Percentiles rank a stretch among this genome's conserved stretches.
phyloP scores from a whole-genome alignment of 64 coral and sea anemone species.

The Hydrozoanthus tunicans region DNA sequence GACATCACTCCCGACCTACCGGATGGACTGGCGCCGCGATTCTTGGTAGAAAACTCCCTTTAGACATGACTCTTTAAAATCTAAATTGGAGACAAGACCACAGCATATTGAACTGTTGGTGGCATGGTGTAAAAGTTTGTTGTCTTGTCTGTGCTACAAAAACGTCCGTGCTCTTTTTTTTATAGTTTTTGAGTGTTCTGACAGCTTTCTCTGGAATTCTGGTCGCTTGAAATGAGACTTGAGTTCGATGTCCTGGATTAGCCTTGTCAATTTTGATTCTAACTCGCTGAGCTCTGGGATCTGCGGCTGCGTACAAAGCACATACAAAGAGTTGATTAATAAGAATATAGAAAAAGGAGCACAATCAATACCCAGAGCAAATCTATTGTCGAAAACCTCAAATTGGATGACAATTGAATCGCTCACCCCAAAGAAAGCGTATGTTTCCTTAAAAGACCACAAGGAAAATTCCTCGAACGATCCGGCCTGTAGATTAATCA shows the following conservation, averaged over 20 bases:
- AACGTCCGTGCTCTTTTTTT: neutral
- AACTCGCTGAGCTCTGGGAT: conserved; percentile 14
- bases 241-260: conserved; percentile 15
- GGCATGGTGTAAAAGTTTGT: neutral
- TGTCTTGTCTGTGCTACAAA: neutral
- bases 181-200: neutral
- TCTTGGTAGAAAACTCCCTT: too few species aligned
- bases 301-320: neutral
- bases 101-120: neutral
- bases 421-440: too few species aligned
- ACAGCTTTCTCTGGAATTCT: neutral
- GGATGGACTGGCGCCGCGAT: too few species aligned
- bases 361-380: neutral
- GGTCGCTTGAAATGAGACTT: neutral
- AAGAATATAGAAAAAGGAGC: neutral
- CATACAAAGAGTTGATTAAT: too few species aligned
- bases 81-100: too few species aligned
- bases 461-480: neutral
- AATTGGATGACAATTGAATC: too few species aligned
- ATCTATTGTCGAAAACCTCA: neutral
- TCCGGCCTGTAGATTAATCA: neutral
- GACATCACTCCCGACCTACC: too few species aligned
- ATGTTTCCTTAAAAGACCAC: too few species aligned
- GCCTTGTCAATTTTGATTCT: neutral
- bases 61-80: too few species aligned